Conservation (phyloP, 2,888 invertebrate species). For the Philereme vetulata region DNA sequence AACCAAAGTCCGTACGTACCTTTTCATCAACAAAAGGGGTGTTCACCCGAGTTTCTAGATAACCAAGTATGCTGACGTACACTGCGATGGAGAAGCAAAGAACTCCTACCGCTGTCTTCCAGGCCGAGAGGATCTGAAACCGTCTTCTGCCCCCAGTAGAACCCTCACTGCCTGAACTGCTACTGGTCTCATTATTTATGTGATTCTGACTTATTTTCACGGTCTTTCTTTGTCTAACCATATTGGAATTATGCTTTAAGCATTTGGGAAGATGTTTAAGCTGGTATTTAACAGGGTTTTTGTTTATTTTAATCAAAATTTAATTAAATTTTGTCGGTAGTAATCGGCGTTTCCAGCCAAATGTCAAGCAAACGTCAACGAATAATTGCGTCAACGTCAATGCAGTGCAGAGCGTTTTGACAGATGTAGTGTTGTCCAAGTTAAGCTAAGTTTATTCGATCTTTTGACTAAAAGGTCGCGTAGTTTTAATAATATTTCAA, state of each 20-base stretch:
- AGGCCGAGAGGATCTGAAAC: slow-evolving; percentile 63
- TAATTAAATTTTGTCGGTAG: background rate
- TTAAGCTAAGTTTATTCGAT: background rate
- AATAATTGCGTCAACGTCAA: slow-evolving; percentile 4
- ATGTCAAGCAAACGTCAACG: slow-evolving; percentile 33
- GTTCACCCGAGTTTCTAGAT: slow-evolving; percentile 94
- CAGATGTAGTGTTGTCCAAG: slow-evolving; percentile 17
- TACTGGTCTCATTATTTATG: slow-evolving; percentile 60
- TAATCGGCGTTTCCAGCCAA: background rate
- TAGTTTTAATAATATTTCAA: too few species aligned
- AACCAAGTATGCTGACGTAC: slow-evolving; percentile 91
- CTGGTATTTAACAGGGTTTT: slow-evolving; percentile 50
- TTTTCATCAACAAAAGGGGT: slow-evolving; percentile 92
- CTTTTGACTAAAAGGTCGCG: too few species aligned
- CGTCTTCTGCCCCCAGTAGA: slow-evolving; percentile 43
- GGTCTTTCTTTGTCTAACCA: slow-evolving; percentile 68
- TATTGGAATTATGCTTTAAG: slow-evolving; percentile 39
- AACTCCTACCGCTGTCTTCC: slow-evolving; percentile 85
- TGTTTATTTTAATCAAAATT: slow-evolving; percentile 32
- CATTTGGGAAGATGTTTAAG: slow-evolving; percentile 26
- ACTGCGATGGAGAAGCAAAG: slow-evolving; percentile 87
- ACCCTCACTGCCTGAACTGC: slow-evolving; percentile 60
- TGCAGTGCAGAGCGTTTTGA: slow-evolving; percentile 7
- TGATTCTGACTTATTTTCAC: slow-evolving; percentile 51
- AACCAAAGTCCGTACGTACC: slow-evolving; percentile 67